Evolutionary conservation across 2,113 vertebrate species (phyloP).

Genomic region (Tragelaphus buxtoni): DNA sequence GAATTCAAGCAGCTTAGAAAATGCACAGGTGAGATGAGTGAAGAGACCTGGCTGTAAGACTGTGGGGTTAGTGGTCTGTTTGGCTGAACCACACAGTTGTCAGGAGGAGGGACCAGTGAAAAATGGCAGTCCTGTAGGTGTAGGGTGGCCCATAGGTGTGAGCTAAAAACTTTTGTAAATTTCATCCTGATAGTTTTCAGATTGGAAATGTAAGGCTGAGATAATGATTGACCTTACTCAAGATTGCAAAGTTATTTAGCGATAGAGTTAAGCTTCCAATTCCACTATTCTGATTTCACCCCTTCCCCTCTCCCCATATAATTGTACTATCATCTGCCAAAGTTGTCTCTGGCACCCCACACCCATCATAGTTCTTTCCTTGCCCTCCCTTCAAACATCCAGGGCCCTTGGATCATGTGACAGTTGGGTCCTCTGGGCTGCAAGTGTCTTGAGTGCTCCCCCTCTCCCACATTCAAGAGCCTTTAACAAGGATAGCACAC

Average conservation of each 20-base stretch:
- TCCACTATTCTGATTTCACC: background rate
- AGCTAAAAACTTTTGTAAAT: background rate
- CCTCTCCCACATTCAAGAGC: background rate
- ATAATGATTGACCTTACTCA: background rate
- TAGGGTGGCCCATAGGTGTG: background rate
- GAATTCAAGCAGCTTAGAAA: background rate
- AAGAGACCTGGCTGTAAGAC: background rate
- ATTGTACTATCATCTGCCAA: background rate
- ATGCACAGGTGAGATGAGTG: background rate
- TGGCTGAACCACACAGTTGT: background rate
- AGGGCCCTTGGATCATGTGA: background rate
- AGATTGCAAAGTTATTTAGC: background rate
- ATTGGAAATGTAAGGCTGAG: background rate
- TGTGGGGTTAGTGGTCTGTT: fast-evolving
- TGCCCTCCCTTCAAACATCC: background rate
- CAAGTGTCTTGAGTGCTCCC: background rate
- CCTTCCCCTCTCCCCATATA: background rate
- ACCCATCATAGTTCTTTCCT: background rate
- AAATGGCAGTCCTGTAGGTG: too few species aligned
- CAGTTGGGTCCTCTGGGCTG: background rate
- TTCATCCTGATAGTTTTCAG: background rate
- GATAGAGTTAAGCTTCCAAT: background rate
- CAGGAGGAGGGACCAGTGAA: fast-evolving
- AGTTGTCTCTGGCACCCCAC: background rate
- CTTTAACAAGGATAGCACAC: background rate